Percentiles rank a stretch among this genome's conserved stretches.
These are phyloP conservation scores for Azemiops feae DNA, from an alignment of 2,113 vertebrate species.

Conservation along the genomic window DNA sequence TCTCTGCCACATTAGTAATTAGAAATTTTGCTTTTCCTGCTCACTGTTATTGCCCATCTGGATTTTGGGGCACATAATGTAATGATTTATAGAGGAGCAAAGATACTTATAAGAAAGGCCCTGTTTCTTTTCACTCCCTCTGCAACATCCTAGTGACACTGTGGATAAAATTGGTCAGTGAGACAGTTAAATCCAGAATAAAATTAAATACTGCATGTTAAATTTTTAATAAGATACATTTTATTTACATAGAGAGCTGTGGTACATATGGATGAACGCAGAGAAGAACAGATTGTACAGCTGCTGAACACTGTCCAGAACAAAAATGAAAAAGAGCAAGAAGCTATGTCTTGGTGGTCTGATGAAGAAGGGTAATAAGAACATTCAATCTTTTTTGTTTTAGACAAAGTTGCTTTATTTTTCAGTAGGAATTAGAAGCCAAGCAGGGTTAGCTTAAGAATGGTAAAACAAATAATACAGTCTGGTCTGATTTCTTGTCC, in stretches of 20 bases:
- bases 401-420: not conserved
- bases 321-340: slow-evolving; percentile 67
- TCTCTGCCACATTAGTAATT: not conserved
- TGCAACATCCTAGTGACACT: not conserved
- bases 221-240: not conserved
- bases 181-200: not conserved
- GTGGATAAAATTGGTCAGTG: rapidly evolving
- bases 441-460: not conserved
- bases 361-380: slow-evolving; percentile 74
- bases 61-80: not conserved
- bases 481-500: not conserved
- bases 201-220: not conserved
- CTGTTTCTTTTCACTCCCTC: not conserved
- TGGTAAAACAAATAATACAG: not conserved
- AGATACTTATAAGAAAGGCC: not conserved
- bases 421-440: not conserved
- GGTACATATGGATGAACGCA: slow-evolving; percentile 91
- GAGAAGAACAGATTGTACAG: slow-evolving; percentile 91
- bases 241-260: slow-evolving; percentile 80
- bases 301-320: slow-evolving; percentile 86
- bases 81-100: not conserved
- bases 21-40: not conserved
- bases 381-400: rapidly evolving
- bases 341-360: slow-evolving; percentile 78
- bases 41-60: not conserved